These are phyloP conservation scores for Tipula unca DNA, from an alignment of 2,888 invertebrate species.

Conservation along the genomic window DNA sequence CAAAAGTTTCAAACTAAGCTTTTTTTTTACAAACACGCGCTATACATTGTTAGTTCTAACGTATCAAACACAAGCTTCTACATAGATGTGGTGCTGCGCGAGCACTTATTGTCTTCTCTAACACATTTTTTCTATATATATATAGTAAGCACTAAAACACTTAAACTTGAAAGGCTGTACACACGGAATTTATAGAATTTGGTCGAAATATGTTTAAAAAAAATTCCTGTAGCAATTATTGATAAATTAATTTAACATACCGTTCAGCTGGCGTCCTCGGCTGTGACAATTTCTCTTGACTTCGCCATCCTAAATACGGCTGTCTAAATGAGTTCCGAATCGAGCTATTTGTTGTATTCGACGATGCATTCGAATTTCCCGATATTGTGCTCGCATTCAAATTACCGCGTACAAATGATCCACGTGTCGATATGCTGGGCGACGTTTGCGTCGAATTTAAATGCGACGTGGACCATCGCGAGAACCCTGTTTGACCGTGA, in stretches of 20 bases:
- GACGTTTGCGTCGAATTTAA: constrained; percentile 66
- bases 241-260: constrained; percentile 34
- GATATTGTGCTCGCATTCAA: constrained; percentile 46
- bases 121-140: not conserved
- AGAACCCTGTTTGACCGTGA: constrained; percentile 39
- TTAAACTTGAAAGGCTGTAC: not conserved
- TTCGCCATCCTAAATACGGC: constrained; percentile 85
- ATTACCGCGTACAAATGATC: constrained; percentile 57
- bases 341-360: constrained; percentile 38
- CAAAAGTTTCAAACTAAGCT: not conserved
- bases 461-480: constrained; percentile 64
- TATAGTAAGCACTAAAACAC: not conserved
- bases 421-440: constrained; percentile 63
- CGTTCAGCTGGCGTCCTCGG: constrained; percentile 81
- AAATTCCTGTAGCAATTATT: not conserved
- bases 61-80: not conserved
- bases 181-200: not conserved
- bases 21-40: not conserved
- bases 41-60: not conserved
- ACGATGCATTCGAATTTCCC: constrained; percentile 57
- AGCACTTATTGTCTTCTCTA: not conserved
- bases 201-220: not conserved
- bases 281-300: constrained; percentile 70
- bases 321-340: constrained; percentile 60
- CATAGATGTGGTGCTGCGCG: not conserved